Evolutionary conservation across 2,797 vertebrate species (phyloP).

Genomic region (Acipenser transmontanus): DNA sequence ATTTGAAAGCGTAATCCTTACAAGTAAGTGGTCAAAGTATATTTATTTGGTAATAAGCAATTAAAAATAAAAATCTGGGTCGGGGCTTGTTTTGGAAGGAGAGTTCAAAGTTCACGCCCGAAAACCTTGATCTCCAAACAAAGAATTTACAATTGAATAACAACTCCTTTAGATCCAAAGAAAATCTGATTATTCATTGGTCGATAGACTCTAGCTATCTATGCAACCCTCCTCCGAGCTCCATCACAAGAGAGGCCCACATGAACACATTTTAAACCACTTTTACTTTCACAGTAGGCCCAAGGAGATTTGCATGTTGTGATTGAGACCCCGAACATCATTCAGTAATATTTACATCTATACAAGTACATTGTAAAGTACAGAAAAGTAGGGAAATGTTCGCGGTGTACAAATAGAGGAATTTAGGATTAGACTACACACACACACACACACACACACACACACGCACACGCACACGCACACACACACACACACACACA

Average conservation of each 20-base stretch:
- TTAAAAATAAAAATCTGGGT: conserved; percentile 13
- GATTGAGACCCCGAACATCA: too few species aligned
- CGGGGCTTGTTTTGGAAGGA: conserved; percentile 20
- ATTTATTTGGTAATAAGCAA: conserved; percentile 7
- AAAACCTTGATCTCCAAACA: conserved; percentile 29
- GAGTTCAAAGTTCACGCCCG: conserved; percentile 40
- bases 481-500: too few species aligned
- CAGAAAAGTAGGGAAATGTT: too few species aligned
- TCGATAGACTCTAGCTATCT: conserved; percentile 25
- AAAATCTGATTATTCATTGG: conserved; percentile 31
- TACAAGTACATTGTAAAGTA: too few species aligned
- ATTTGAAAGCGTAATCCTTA: neutral
- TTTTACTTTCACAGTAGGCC: neutral
- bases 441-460: too few species aligned
- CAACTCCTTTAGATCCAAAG: conserved; percentile 27
- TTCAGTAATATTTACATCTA: too few species aligned
- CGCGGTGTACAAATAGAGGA: too few species aligned
- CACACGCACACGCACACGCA: too few species aligned
- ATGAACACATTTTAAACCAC: conserved; percentile 24
- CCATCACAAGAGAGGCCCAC: conserved; percentile 10
- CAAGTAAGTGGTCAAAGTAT: conserved; percentile 4
- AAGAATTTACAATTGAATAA: conserved; percentile 36
- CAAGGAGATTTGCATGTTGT: too few species aligned
- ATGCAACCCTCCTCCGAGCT: conserved; percentile 20
- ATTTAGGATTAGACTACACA: too few species aligned